Conservation (phyloP, 2,113 vertebrate species). For the Donacobius atricapilla region DNA sequence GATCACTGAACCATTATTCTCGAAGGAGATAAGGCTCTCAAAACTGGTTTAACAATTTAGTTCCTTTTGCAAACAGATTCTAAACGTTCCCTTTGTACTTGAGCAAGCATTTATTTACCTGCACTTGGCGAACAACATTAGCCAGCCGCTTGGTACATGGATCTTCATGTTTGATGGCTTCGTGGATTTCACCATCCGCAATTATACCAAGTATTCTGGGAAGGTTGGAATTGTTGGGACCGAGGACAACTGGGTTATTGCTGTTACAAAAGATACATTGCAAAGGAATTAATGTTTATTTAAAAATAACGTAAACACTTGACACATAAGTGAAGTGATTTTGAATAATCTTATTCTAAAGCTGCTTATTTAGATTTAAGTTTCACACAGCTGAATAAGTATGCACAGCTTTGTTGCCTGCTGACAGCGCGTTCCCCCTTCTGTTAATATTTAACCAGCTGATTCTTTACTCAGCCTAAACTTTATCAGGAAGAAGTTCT, state of each 20-base stretch:
- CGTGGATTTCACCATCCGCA: slow-evolving; percentile 90
- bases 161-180: slow-evolving; percentile 92
- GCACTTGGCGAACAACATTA: slow-evolving; percentile 96
- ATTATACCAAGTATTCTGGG: slow-evolving; percentile 96
- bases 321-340: neutral
- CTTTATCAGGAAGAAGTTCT: slow-evolving; percentile 6
- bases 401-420: neutral
- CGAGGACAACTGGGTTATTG: slow-evolving; percentile 95
- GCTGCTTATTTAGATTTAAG: neutral
- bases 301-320: neutral
- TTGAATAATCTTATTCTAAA: neutral
- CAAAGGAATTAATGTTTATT: neutral
- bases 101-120: slow-evolving; percentile 71
- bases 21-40: neutral
- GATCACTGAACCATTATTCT: neutral
- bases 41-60: neutral
- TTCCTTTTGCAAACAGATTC: neutral
- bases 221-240: slow-evolving; percentile 93
- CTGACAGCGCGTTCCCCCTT: neutral
- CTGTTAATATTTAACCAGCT: slow-evolving; percentile 39
- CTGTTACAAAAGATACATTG: slow-evolving; percentile 62
- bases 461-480: neutral
- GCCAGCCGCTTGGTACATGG: slow-evolving; percentile 92
- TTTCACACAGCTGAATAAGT: neutral
- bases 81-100: neutral